Percentiles rank a stretch among this genome's conserved stretches.
Conservation (phyloP, 2,797 vertebrate species). For the Okamejei kenojei region DNA sequence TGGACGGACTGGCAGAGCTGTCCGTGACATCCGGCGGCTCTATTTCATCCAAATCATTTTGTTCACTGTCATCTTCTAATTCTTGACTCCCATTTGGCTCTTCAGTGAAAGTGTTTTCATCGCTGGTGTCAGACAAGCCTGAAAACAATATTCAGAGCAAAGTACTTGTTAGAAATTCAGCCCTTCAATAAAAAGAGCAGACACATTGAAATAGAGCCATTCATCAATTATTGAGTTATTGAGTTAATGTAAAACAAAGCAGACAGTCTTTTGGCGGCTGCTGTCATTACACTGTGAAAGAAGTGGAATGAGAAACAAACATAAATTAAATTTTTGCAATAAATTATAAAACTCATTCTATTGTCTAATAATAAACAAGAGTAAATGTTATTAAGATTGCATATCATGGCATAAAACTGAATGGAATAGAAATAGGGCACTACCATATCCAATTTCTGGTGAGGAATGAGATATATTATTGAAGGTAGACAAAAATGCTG, state of each 20-base stretch:
- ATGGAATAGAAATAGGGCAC: neutral
- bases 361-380: neutral
- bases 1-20: slow-evolving; percentile 1
- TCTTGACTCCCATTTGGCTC: neutral
- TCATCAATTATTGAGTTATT: neutral
- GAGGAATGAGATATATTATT: neutral
- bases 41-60: slow-evolving; percentile 39
- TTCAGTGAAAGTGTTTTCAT: neutral
- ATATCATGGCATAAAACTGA: neutral
- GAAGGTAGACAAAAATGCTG: neutral
- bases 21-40: slow-evolving; percentile 41
- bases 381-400: neutral
- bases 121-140: neutral
- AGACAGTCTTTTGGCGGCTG: neutral
- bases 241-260: neutral
- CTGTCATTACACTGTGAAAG: neutral
- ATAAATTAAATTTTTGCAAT: neutral
- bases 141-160: neutral
- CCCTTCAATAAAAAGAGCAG: neutral
- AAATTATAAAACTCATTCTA: neutral
- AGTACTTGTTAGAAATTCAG: neutral
- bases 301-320: neutral
- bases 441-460: neutral
- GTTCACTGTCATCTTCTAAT: neutral
- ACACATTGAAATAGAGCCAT: neutral